Base-by-base conservation (phyloP, 2,113 vertebrate species). In the Smithornis capensis region DNA sequence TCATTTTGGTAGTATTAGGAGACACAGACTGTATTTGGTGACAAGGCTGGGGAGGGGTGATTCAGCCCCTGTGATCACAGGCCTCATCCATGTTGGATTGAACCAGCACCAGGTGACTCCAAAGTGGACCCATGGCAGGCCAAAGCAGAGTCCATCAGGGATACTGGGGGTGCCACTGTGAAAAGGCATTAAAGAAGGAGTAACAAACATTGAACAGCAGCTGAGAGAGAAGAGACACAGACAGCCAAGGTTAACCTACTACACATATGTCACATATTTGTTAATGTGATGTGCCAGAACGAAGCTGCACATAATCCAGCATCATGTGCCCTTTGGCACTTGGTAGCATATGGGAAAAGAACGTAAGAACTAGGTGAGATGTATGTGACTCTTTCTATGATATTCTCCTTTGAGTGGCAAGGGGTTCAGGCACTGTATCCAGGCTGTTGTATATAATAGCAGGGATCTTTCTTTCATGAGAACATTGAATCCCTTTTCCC, bases 181-280 rank as follows among this genome's bases (percentile, higher is more conserved):
- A 28, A 56, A 73, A 47, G 5, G 4, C 6, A 0, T 23, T 9
- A 57, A 23, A 38, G 74, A 38, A 24, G 10, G 9, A 31, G 9
- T 37, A 23, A 37, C 17, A 84, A 52, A 64, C 2, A 19, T 24
- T 19, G 19, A 19, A 28, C 10, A 29, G 18, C 8, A 67, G 22
- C 21, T 1, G 0, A n/a, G 55, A 44, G n/a, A 55, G 35, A 16
- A 14, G 23, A 69, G 55, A 56, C 37, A 49, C 38, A 75, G 42
- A 12, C 17, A 79, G 44, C 44, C 52, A 76, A 31, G 33, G 4
- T n/a, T 64, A 38, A 62, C 35, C 8, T 28, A 6, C 16, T 35
- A 40, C 24, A 33, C 0, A 0, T 3, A 5, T 19, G 10, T 25
- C 25, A 31, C 1, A 0, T 6, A 4, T 50, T 68, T 64, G 31